Base-by-base conservation (phyloP, 2,888 invertebrate species). In the Chloroclystis v-ata region DNA sequence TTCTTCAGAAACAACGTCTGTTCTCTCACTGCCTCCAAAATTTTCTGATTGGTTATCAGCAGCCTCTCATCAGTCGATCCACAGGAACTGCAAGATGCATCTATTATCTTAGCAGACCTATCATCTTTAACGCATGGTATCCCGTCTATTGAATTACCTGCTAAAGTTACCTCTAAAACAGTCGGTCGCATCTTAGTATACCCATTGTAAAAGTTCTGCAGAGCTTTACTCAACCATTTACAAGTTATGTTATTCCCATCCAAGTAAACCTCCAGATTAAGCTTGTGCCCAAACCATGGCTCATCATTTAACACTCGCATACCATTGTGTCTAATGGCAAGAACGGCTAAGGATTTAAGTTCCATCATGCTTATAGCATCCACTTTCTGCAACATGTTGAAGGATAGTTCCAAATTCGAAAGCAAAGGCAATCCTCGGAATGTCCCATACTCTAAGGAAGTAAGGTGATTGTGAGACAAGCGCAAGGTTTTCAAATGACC, bases 161-260 rank as follows among this genome's bases (percentile, higher is more conserved):
- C 47, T 4, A 56, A 46, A 0, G 57, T 50, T 0, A 54, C 39
- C 1, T 65, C 58, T 0, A 69, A 28, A 1, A 72, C 76, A 0
- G 62, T 47, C 0, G 82, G 85, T 13, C 58, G 66, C 72, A 85
- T 80, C 49, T 63, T 81, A 0, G 83, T 75, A 49, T 70, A 82
- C 0, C 82, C 83, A 54, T 75, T 82, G 7, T 81, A 70, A 38
- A 59, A 78, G 52, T 84, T 77, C 2, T 47, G 71, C 28, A 87
- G 49, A 0, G 76, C 82, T 5, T 54, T 60, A 0, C 67, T 67
- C 25, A 87, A 54, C 85, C 85, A 86, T 1, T 77, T 71, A 41
- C 86, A 87, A 6, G 73, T 67, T 2, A 82, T 67, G 11, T 67
- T 68, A 41, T 84, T 87, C 1, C 74, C 79, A 33, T 87, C 86